Base-by-base conservation (phyloP, 2,797 vertebrate species). In the Coilia nasus region DNA sequence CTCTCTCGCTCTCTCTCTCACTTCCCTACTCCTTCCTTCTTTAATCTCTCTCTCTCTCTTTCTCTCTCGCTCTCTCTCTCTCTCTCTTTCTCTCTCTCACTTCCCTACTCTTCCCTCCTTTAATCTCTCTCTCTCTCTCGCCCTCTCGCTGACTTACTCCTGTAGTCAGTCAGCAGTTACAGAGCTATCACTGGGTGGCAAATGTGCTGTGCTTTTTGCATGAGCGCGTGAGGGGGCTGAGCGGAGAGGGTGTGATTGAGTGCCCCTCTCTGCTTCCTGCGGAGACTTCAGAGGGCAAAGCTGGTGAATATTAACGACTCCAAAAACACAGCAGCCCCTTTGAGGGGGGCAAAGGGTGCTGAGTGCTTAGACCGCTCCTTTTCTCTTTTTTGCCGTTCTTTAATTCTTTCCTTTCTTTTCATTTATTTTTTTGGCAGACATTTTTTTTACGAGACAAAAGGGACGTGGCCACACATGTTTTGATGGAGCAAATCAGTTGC, bases 261-360 rank as follows among this genome's bases (percentile, higher is more conserved):
- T 41, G 62, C 60, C 3, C 59, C 64, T 44, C 21, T 46, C 25
- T 15, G 4, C 19, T 57, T 83, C 62, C 62, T 25, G 59, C 25
- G 17, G 84, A 60, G 84, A 35, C 84, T 85, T 85, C 21, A 44
- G 56, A 81, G 47, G 56, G 28, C n/a, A 56, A 47, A 56, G 28
- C 46, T 82, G 83, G 23, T 82, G 78, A 87, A 80, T 84, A 60
- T 71, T 78, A 84, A 86, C 44, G 56, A 82, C 84, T 47, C 44
- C 6, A 56, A 56, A 50, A 54, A 85, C 56, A 64, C 84, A 71
- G 81, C 31, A 10, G 41, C 44, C 23, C 47, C 28, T 46, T 35
- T 81, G 84, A 71, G 80, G 75, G 35, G 35, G 54, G 54, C 59
- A 81, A 85, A 81, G 56, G 35, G 35, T 44, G 71, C 71, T 78